Evolutionary conservation across 2,113 vertebrate species (phyloP).

Genomic region (Barbus barbus): DNA sequence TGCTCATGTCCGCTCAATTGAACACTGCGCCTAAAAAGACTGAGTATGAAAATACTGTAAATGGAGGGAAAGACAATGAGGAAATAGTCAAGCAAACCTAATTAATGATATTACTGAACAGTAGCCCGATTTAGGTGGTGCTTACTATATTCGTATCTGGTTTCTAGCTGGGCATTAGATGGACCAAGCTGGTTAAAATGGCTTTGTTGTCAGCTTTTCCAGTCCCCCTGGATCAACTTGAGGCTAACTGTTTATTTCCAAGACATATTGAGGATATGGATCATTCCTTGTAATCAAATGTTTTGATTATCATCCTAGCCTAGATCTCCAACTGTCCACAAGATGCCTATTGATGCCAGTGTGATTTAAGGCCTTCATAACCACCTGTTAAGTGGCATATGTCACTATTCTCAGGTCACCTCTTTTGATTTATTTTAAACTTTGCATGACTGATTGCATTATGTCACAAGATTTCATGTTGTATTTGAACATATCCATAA

Average conservation of each 20-base stretch:
- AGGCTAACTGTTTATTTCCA: not conserved
- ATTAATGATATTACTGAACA: not conserved
- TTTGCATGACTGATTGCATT: not conserved
- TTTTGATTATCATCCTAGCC: not conserved
- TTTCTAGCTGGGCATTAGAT: not conserved
- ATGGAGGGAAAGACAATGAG: not conserved
- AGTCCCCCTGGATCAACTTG: not conserved
- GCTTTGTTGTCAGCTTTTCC: not conserved
- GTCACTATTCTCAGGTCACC: not conserved
- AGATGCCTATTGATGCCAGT: not conserved
- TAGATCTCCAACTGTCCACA: not conserved
- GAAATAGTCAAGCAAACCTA: not conserved
- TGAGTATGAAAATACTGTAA: slow-evolving; percentile 23
- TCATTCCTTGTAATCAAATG: not conserved
- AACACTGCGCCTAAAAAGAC: slow-evolving; percentile 48
- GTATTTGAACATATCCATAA: not conserved
- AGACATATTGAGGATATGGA: not conserved
- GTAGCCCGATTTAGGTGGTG: not conserved
- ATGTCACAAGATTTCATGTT: not conserved
- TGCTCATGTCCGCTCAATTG: slow-evolving; percentile 60
- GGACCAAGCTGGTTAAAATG: not conserved
- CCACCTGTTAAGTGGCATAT: not conserved
- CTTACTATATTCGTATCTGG: not conserved
- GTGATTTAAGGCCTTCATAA: not conserved
- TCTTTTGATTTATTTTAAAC: not conserved